These are phyloP conservation scores for Bombylius major DNA, from an alignment of 2,888 invertebrate species.

Conservation along the genomic window DNA sequence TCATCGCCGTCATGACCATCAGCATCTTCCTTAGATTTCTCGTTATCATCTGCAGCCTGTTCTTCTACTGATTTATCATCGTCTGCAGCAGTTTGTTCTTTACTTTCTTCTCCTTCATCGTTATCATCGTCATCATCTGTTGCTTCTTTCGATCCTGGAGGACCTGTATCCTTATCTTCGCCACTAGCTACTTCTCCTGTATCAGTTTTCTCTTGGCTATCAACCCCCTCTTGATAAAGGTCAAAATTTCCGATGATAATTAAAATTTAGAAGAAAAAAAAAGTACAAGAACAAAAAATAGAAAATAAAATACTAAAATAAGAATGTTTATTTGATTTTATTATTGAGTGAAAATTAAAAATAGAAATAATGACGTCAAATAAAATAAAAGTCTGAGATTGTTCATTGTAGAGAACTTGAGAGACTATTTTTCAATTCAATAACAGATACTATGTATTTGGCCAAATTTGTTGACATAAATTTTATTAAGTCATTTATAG, in stretches of 20 bases:
- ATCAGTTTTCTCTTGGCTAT: slow-evolving; percentile 2
- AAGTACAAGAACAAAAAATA: not conserved
- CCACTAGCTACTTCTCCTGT: not conserved
- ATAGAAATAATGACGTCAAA: no score
- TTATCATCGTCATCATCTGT: not conserved
- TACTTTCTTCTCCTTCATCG: not conserved
- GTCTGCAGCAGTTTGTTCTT: slow-evolving; percentile 20
- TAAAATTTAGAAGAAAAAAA: not conserved
- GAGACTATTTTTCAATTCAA: no score
- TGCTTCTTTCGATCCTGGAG: not conserved
- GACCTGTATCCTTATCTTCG: not conserved
- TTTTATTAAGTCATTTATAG: no score
- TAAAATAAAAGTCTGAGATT: no score
- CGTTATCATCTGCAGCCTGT: not conserved
- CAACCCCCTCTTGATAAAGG: slow-evolving; percentile 14
- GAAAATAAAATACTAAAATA: not conserved
- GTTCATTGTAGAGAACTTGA: no score
- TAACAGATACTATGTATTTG: no score
- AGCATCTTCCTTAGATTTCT: slow-evolving; percentile 16
- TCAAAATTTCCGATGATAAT: not conserved
- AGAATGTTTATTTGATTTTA: not conserved
- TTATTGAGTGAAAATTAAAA: no score
- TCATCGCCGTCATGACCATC: slow-evolving; percentile 14
- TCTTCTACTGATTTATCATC: slow-evolving; percentile 12
- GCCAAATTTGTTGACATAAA: no score